Evolutionary conservation across 2,797 vertebrate species (phyloP), one percentile per base, ranked within the genome.

Genomic region (Muscicapa comitata): DNA sequence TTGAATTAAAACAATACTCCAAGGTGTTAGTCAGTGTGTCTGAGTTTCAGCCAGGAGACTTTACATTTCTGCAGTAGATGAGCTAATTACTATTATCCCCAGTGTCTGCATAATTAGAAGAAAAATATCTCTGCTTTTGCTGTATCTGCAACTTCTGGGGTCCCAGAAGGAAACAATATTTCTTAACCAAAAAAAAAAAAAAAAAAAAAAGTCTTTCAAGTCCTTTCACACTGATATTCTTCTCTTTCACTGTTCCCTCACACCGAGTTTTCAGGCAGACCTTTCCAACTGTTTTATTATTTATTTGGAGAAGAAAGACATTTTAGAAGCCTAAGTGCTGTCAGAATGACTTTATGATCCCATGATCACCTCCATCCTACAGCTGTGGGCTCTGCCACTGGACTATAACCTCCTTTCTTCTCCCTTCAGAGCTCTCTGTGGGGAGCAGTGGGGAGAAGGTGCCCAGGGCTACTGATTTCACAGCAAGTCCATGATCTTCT

Each of bases 1-100:
- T 73, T 15, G 3, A 86, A 95, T 95, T 94, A 90, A 96, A 94
- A 95, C 61, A 90, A 71, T 54, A 54, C 63, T 74, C 84, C 83
- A 92, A 83, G 51, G 59, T 58, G 61, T 80, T 42, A 85, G 31
- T 61, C 75, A 50, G 45, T 80, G 21, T 86, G 58, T 47, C 37
- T 42, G 24, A 88, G 55, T 37, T 86, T 72, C 76, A 95, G 75
- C 31, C 73, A 75, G 61, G 31, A 87, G 78, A 92, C 24, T 93
- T 95, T 72, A 77, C 18, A 51, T 75, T 93, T 92, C 84, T 88
- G 42, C 70, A 77, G 40, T 53, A 83, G 65, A 88, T 62, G 35
- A 94, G 48, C 75, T 93, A 83, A 95, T 94, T 96, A 86, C 26
- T 73, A 42, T 86, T 72, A 78, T 91, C 50, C 72, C 58, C 26